Evolutionary conservation across 2,113 vertebrate species (phyloP), one percentile per base, ranked within the genome.

Genomic region (Thamnaconus septentrionalis): DNA sequence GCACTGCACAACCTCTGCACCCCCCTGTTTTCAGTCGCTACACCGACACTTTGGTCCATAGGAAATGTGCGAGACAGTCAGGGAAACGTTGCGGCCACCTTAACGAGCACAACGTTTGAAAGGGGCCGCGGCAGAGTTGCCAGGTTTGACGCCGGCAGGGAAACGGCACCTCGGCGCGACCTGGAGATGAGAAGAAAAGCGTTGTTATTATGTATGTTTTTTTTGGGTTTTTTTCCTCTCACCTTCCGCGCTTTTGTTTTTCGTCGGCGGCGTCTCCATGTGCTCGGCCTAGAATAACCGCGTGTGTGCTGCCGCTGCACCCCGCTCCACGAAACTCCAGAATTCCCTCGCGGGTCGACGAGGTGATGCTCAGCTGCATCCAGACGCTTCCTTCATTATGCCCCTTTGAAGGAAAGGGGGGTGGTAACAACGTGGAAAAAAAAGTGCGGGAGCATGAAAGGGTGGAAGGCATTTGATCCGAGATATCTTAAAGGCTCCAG

Each of bases 401-500:
- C 57, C 49, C 57, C 46, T 79, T 79, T 83, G 76, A 89, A 76
- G 73, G 69, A 69, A 71, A n/a, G n/a, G 50, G 59, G 61, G 71
- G 60, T 69, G 71, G 75, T 87, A 87, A 87, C 84, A 83, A 86
- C 79, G 84, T 76, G 64, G 62, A 65, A 63, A 50, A 54, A 59
- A 70, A 71, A 76, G 68, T 64, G 12, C 57, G 52, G 52, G 55
- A 62, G 74, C 82, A 65, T 81, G 66, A 75, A 81, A 82, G 78
- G 60, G 8, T 31, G 18, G 1, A 49, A 75, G 50, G 54, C 45
- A 57, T 89, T 90, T 88, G 85, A 88, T 88, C 84, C 66, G 11
- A 66, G 71, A 76, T 88, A 85, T 90, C 83, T 82, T 75, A 69
- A 89, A 90, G 81, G 80, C 83, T 85, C 73, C 85, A 89, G 82